Evolutionary conservation across 2,113 vertebrate species (phyloP), one percentile per base, ranked within the genome.

Genomic region (Mionectes macconnelli): DNA sequence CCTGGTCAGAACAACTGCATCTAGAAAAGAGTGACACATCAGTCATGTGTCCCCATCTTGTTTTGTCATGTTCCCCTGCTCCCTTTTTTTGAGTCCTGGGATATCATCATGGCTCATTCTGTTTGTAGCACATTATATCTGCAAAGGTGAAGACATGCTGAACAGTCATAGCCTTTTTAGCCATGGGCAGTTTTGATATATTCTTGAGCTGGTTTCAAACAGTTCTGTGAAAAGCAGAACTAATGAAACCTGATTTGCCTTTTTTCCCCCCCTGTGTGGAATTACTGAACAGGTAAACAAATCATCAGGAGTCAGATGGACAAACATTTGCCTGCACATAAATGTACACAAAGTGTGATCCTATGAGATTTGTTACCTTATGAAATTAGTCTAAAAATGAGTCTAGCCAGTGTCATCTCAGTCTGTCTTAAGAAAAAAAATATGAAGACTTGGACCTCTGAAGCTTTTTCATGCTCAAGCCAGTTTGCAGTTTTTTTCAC

Each of bases 31-130:
- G 15, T 17, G 9, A 30, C 56, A 56, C 24, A 66, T 47, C 21
- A 69, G 23, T 72, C 5, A 8, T 8, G 13, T 25, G 27, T 63
- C 21, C 12, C 12, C 14, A 3, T 56, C 53, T 52, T 8, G 5
- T 49, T 21, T 23, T 10, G 7, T 5, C 5, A 6, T 9, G 13
- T 10, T 6, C 4, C 16, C 44, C 4, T 5, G 1, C 3, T 13
- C 7, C 19, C 28, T 7, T 27, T 63, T 27, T 63, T 57, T 33
- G 23, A 55, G 40, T 42, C 44, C 49, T 5, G 22, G 62, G 39
- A 53, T 12, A 12, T 57, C 5, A 12, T 76, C 5, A 5, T 22
- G 45, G 14, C 2, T 7, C 17, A 8, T 77, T 30, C 7, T 75
- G 19, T 45, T 69, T 63, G 35, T 53, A 50, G 20, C 33, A 22